phyloP scores from a whole-genome alignment of 2,888 invertebrate species.

The Iphiclides podalirius region DNA sequence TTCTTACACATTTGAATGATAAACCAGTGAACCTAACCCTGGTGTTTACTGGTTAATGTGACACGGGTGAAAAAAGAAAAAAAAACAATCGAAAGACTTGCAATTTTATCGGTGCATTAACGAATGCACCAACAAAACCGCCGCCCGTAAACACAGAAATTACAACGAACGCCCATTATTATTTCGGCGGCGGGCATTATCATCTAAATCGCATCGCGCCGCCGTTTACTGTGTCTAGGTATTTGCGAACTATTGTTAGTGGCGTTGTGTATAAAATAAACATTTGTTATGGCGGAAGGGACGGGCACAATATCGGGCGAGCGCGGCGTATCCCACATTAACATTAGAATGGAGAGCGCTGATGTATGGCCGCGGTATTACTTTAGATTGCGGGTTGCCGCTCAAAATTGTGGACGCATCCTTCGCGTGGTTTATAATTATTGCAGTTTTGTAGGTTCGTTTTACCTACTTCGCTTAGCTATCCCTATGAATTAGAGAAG shows the following conservation, averaged over 20 bases:
- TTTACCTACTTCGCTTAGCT: too few species aligned
- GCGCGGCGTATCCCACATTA: constrained; percentile 62
- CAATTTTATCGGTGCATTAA: constrained; percentile 26
- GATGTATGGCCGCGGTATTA: constrained; percentile 66
- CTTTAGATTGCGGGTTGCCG: constrained; percentile 34
- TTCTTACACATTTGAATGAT: too few species aligned
- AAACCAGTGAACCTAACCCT: too few species aligned
- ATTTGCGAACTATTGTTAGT: constrained; percentile 80
- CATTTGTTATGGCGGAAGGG: constrained; percentile 75
- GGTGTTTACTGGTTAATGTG: too few species aligned
- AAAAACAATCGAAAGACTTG: constrained; percentile 12
- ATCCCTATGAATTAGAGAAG: too few species aligned
- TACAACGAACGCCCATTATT: constrained; percentile 65
- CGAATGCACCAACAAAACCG: constrained; percentile 36
- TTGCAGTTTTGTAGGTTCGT: too few species aligned
- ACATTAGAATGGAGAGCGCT: constrained; percentile 73
- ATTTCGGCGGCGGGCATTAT: constrained; percentile 69
- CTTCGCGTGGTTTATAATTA: neutral
- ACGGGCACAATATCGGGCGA: constrained; percentile 66
- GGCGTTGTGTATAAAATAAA: constrained; percentile 80
- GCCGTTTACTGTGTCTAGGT: constrained; percentile 76
- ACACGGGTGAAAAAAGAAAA: too few species aligned
- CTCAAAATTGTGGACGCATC: neutral
- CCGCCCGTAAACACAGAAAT: constrained; percentile 55
- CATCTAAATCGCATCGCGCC: constrained; percentile 77